These are phyloP conservation scores for Novumbra hubbsi DNA, from an alignment of 2,797 vertebrate genomes.

Conservation along the genomic window DNA sequence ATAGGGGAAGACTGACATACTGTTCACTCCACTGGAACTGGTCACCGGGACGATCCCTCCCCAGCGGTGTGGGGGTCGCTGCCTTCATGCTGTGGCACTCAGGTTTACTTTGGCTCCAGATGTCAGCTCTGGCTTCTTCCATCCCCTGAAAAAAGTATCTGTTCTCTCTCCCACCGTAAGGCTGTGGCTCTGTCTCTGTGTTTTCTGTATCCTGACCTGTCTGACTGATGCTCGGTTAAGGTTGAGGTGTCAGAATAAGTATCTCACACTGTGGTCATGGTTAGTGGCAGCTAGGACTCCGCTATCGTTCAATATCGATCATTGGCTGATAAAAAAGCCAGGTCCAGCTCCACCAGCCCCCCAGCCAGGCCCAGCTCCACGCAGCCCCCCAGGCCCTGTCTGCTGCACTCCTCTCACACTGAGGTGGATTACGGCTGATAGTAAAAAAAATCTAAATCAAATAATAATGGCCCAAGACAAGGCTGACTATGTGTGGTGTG, in stretches of 20 bases:
- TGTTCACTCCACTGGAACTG: not conserved
- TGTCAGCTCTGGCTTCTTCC: not conserved
- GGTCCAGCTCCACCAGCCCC: not conserved
- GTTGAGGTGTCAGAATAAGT: not conserved
- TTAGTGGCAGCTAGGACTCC: not conserved
- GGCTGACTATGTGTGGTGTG: conserved; percentile 36
- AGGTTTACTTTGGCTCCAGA: not conserved
- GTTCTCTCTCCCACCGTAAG: not conserved
- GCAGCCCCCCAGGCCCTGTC: not conserved
- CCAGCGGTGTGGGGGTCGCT: not conserved
- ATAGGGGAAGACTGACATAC: conserved; percentile 22
- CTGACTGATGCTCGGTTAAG: not conserved
- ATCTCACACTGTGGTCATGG: not conserved
- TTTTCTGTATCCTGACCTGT: not conserved
- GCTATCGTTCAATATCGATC: not conserved
- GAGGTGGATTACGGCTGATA: conserved; percentile 45
- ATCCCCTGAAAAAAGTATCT: not conserved
- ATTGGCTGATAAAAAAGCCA: not conserved
- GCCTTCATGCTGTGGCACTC: not conserved
- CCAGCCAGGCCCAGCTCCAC: not conserved
- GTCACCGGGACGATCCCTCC: not conserved
- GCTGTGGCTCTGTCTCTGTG: not conserved
- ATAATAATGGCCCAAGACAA: conserved; percentile 59
- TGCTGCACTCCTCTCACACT: conserved; percentile 28
- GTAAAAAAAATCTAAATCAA: conserved; percentile 58